Evolutionary conservation across 2,113 vertebrate species (phyloP).

Genomic region (Perca schrenkii): DNA sequence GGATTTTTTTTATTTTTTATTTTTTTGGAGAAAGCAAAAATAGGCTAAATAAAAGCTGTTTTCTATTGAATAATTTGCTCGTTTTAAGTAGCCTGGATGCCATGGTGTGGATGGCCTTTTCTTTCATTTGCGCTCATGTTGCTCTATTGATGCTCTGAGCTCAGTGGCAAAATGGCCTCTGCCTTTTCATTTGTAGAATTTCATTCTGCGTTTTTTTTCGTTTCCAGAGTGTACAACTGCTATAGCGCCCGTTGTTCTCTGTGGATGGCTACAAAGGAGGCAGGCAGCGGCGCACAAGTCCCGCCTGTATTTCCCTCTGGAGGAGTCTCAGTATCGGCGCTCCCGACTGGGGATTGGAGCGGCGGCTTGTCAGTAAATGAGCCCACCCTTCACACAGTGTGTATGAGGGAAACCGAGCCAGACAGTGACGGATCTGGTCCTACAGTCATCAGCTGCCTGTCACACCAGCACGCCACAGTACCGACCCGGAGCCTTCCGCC

Average conservation of each 20-base stretch:
- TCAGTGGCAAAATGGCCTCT: slow-evolving; percentile 70
- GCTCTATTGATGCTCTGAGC: slow-evolving; percentile 38
- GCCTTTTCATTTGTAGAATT: slow-evolving; percentile 52
- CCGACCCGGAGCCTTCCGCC: slow-evolving; percentile 62
- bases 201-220: slow-evolving; percentile 12
- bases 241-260: slow-evolving; percentile 56
- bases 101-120: not conserved
- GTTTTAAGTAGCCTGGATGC: not conserved
- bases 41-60: not conserved
- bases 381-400: slow-evolving; percentile 76
- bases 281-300: slow-evolving; percentile 69
- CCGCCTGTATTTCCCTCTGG: slow-evolving; percentile 76
- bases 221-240: slow-evolving; percentile 39
- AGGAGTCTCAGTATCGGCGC: slow-evolving; percentile 67
- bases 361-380: slow-evolving; percentile 89
- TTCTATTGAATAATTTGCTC: rapidly evolving
- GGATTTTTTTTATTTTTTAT: not conserved
- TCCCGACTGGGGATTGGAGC: slow-evolving; percentile 90
- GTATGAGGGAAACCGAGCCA: slow-evolving; percentile 73
- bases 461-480: slow-evolving; percentile 66
- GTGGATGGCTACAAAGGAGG: slow-evolving; percentile 64
- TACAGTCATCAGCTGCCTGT: slow-evolving; percentile 69
- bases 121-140: slow-evolving; percentile 17
- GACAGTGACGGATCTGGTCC: slow-evolving; percentile 76
- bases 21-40: not conserved